Evolutionary conservation across 1,140 invertebrate genomes (phyloP), one percentile per base, ranked within the genome.

Genomic region (Dolichoris vasculosae): DNA sequence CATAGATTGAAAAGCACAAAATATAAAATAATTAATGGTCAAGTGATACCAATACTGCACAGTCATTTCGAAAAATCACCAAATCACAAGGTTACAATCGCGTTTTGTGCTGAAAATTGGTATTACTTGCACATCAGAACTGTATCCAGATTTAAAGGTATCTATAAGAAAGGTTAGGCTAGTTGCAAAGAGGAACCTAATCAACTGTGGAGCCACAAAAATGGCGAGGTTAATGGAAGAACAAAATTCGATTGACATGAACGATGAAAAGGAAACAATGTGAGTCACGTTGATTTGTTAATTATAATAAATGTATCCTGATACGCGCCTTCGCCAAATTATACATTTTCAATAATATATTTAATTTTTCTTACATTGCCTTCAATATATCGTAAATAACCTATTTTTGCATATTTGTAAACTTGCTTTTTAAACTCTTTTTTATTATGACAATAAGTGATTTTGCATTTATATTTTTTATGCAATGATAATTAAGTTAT

Each of bases 221-320:
- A 92, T 92, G 91, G 90, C 91, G 90, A 88, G 88, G 38, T 89
- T 88, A 88, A 88, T 89, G 80, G 88, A 92, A 83, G 90, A 93
- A 87, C 89, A 89, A 87, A 90, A 87, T 89, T 91, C 84, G 67
- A 84, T 90, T 89, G 91, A 92, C 40, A 91, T 92, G 89, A 90
- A 88, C 69, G 90, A 92, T 86, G 91, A 92, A 86, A 92, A 92
- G 87, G 90, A 92, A 82, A 84, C 88, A 92, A 93, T 38, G 78
- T 80, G 30, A 83, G 75, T 35, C 23, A 85, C 55, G 48, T 67
- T 71, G 59, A 71, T 51, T 75, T 43, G 23, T 83, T 78, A n/a
- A 40, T 23, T 6, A 59, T 38, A 59, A 78, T 59, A 59, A 63
- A 38, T 78, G 7, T 59, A 59, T 59, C 40, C 26, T 11, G 38